phyloP scores from a whole-genome alignment of 2,113 vertebrate genomes.

The Osmerus eperlanus region DNA sequence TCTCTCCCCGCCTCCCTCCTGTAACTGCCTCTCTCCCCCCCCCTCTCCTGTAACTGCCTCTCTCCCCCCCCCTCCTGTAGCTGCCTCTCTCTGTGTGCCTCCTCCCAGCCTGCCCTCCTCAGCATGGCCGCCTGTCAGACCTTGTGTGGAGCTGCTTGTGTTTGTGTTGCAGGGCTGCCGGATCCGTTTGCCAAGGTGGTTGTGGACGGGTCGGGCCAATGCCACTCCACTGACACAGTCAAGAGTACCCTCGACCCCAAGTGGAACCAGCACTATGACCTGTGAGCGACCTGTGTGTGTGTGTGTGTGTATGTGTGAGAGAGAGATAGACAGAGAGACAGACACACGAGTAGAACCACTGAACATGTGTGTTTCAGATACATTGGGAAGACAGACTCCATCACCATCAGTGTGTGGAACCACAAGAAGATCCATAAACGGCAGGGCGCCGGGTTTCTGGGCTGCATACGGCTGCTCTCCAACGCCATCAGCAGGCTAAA shows the following conservation, averaged over 20 bases:
- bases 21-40: too few relatives aligned
- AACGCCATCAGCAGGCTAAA: slow-evolving; percentile 96
- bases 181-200: slow-evolving; percentile 97
- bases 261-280: slow-evolving; percentile 98
- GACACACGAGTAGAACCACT: too few relatives aligned
- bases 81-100: slow-evolving; percentile 10
- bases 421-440: slow-evolving; percentile 99
- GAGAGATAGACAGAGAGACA: too few relatives aligned
- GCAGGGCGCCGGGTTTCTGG: slow-evolving; percentile 95
- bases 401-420: slow-evolving; percentile 98
- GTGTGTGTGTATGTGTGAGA: neutral
- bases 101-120: neutral
- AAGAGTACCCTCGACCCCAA: slow-evolving; percentile 98
- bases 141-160: slow-evolving; percentile 31
- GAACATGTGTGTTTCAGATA: slow-evolving; percentile 70
- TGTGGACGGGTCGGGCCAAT: slow-evolving; percentile 97
- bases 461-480: slow-evolving; percentile 92
- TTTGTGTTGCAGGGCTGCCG: slow-evolving; percentile 80
- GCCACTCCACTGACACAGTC: slow-evolving; percentile 98
- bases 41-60: neutral
- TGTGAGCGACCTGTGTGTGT: slow-evolving; percentile 74
- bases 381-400: slow-evolving; percentile 94
- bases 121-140: slow-evolving; percentile 1
- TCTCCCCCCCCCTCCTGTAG: too few relatives aligned
- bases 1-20: too few relatives aligned